phyloP scores from a whole-genome alignment of 2,888 invertebrate species.

The Ceramica pisi region DNA sequence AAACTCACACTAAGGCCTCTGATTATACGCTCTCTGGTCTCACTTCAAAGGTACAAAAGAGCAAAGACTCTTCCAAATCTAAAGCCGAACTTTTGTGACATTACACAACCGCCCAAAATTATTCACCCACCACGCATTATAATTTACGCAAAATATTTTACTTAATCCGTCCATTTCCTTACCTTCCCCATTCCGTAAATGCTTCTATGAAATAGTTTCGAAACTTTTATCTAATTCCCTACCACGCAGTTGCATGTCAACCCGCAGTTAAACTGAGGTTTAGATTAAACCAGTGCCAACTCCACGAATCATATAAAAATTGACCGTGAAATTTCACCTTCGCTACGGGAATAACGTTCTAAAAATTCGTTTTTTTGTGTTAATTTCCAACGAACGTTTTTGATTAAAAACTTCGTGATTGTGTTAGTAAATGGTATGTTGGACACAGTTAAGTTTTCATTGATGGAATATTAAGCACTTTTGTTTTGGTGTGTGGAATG shows the following conservation, averaged over 20 bases:
- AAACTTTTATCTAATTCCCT: constrained; percentile 81
- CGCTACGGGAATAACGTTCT: constrained; percentile 79
- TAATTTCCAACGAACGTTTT: constrained; percentile 63
- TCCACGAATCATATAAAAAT: constrained; percentile 88
- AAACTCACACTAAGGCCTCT: no score
- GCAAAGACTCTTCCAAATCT: neutral
- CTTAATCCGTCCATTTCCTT: constrained; percentile 55
- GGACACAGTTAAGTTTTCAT: constrained; percentile 33
- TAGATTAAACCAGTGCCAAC: constrained; percentile 88
- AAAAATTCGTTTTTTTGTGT: constrained; percentile 72
- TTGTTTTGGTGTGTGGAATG: neutral
- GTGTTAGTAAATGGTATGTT: constrained; percentile 39
- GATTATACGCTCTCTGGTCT: no score
- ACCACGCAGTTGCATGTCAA: constrained; percentile 83
- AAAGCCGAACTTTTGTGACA: constrained; percentile 7
- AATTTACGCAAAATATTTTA: constrained; percentile 63
- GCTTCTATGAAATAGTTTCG: constrained; percentile 77
- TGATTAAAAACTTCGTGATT: constrained; percentile 46
- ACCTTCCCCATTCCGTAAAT: constrained; percentile 70
- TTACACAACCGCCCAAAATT: constrained; percentile 38
- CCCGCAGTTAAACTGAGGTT: constrained; percentile 81
- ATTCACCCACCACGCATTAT: constrained; percentile 35
- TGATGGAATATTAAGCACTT: constrained; percentile 37
- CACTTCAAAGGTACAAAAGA: no score
- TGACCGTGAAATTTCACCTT: constrained; percentile 89